Percentiles rank a stretch among this genome's conserved stretches.
These are phyloP conservation scores for Acanthosepion pharaonis DNA, from an alignment of 2,888 invertebrate genomes.

Conservation along the genomic window DNA sequence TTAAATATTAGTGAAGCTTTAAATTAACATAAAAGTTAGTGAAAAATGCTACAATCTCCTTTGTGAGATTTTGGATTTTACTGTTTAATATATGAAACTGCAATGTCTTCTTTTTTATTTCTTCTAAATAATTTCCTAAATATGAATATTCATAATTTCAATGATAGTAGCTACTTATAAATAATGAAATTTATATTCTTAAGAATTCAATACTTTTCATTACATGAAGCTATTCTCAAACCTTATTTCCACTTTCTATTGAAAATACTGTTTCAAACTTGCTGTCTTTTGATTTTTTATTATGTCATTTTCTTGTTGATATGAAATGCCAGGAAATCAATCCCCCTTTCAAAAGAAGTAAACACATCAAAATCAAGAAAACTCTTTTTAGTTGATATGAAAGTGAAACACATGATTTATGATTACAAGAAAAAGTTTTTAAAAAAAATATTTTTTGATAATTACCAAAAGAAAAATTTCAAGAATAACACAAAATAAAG, in stretches of 20 bases:
- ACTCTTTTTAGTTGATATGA: not conserved
- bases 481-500: not conserved
- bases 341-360: not conserved
- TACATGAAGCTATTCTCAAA: not conserved
- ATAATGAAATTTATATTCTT: not conserved
- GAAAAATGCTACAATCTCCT: no score
- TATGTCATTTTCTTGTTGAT: not conserved
- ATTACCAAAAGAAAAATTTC: no score
- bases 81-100: no score
- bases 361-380: not conserved
- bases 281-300: not conserved
- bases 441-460: not conserved
- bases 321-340: not conserved
- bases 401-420: not conserved
- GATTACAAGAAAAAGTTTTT: not conserved
- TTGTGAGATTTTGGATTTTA: no score
- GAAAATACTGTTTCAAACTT: not conserved
- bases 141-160: no score
- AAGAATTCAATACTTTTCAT: not conserved
- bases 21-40: no score
- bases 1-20: no score
- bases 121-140: no score
- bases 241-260: not conserved
- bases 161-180: no score
- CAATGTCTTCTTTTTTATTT: no score